A percentile compares a stretch with the other conserved stretches of the same genome.
These are phyloP conservation scores for Aspidoscelis tigris DNA, from an alignment of 2,113 vertebrate genomes.

Conservation along the genomic window DNA sequence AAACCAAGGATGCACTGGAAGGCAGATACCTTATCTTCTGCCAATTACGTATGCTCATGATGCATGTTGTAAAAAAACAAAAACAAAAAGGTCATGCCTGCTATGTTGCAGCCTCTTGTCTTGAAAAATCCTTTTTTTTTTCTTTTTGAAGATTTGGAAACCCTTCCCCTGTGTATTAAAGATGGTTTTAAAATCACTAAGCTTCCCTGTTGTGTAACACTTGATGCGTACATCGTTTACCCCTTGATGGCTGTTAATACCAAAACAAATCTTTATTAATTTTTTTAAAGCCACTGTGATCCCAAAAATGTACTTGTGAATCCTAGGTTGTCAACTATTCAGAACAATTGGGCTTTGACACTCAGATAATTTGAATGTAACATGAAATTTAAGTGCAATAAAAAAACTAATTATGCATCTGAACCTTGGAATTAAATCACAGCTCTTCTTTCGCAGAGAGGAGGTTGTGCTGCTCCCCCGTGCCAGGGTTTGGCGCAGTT, in stretches of 20 bases:
- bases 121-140: neutral
- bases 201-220: neutral
- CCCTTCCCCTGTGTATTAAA: slow-evolving; percentile 49
- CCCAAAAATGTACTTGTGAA: neutral
- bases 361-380: neutral
- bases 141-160: slow-evolving; percentile 39
- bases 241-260: slow-evolving; percentile 53
- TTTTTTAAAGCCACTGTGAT: slow-evolving; percentile 35
- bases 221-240: slow-evolving; percentile 21
- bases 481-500: too few species aligned
- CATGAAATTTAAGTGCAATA: neutral
- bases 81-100: slow-evolving; percentile 57
- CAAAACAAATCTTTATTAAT: slow-evolving; percentile 27
- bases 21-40: slow-evolving; percentile 71
- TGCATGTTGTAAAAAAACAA: slow-evolving; percentile 67
- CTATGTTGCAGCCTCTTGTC: slow-evolving; percentile 49
- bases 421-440: neutral
- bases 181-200: slow-evolving; percentile 20
- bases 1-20: slow-evolving; percentile 69
- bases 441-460: too few species aligned
- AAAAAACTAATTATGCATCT: too few species aligned
- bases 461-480: too few species aligned
- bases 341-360: neutral
- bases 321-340: neutral
- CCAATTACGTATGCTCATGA: slow-evolving; percentile 68